A percentile compares a stretch with the other conserved stretches of the same genome.
Conservation (phyloP, 2,888 invertebrate species). For the Calliopum simillimum region DNA sequence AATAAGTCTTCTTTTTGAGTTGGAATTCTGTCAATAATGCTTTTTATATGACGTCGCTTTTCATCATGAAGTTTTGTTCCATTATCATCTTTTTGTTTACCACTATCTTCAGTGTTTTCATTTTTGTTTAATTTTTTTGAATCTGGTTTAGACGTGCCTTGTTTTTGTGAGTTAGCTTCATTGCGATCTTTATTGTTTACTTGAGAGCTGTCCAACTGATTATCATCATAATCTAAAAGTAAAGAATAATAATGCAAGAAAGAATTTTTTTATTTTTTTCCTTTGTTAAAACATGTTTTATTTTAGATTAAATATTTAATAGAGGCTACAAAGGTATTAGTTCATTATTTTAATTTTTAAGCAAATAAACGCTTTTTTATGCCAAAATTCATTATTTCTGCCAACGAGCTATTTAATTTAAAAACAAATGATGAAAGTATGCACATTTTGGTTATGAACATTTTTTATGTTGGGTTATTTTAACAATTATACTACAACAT, state of each 20-base stretch:
- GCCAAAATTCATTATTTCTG: too few species aligned
- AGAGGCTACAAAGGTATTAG: too few species aligned
- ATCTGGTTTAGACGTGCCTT: slow-evolving; percentile 12
- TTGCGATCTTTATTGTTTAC: slow-evolving; percentile 14
- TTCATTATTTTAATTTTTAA: neutral
- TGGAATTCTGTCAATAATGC: slow-evolving; percentile 97
- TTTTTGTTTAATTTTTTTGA: slow-evolving; percentile 58
- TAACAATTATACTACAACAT: too few species aligned
- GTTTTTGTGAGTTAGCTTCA: slow-evolving; percentile 31
- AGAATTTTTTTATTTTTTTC: too few species aligned
- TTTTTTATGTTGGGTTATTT: too few species aligned
- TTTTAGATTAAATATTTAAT: too few species aligned
- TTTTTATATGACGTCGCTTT: slow-evolving; percentile 95
- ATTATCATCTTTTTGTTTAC: slow-evolving; percentile 72
- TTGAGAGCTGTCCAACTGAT: neutral
- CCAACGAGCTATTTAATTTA: too few species aligned
- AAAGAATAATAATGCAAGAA: slow-evolving; percentile 24
- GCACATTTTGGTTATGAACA: too few species aligned
- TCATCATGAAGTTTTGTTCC: slow-evolving; percentile 86
- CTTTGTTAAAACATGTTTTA: too few species aligned
- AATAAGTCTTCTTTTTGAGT: slow-evolving; percentile 97
- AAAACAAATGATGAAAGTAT: too few species aligned
- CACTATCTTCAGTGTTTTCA: slow-evolving; percentile 52
- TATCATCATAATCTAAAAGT: slow-evolving; percentile 30
- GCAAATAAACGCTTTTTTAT: too few species aligned